These are phyloP conservation scores for Lucinisca nassula DNA, from an alignment of 2,888 invertebrate genomes.

Conservation along the genomic window DNA sequence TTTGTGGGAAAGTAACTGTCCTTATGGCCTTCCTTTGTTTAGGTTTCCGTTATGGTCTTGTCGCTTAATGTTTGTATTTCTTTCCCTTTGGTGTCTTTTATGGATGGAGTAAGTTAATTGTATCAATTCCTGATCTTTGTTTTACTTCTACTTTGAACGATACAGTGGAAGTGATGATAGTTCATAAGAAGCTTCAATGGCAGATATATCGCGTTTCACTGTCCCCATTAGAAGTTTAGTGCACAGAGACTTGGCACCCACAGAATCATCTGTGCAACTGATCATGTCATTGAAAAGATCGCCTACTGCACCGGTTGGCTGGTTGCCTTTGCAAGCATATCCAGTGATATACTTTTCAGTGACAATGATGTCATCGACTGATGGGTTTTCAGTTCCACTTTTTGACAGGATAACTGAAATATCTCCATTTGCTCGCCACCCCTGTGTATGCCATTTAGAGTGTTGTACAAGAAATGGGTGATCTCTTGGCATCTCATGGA, in stretches of 20 bases:
- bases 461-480: constrained; percentile 22
- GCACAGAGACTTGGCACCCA: constrained; percentile 26
- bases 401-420: constrained; percentile 17
- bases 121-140: too few species aligned
- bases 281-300: background rate
- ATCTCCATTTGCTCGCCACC: constrained; percentile 20
- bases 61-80: too few species aligned
- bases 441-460: constrained; percentile 22
- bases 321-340: background rate
- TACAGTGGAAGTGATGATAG: constrained; percentile 33
- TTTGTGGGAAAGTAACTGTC: too few species aligned
- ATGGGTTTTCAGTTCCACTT: constrained; percentile 9
- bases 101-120: too few species aligned
- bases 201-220: constrained; percentile 62
- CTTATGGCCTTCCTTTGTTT: too few species aligned
- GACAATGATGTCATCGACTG: constrained; percentile 56
- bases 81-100: too few species aligned
- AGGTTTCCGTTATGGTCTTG: too few species aligned
- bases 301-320: background rate
- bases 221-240: constrained; percentile 59
- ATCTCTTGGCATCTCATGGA: constrained; percentile 7
- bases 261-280: constrained; percentile 5
- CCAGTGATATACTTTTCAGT: background rate
- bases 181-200: constrained; percentile 63
- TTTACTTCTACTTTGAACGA: too few species aligned